Base-by-base conservation (phyloP, 2,113 vertebrate species). In the Protobothrops flavoviridis region DNA sequence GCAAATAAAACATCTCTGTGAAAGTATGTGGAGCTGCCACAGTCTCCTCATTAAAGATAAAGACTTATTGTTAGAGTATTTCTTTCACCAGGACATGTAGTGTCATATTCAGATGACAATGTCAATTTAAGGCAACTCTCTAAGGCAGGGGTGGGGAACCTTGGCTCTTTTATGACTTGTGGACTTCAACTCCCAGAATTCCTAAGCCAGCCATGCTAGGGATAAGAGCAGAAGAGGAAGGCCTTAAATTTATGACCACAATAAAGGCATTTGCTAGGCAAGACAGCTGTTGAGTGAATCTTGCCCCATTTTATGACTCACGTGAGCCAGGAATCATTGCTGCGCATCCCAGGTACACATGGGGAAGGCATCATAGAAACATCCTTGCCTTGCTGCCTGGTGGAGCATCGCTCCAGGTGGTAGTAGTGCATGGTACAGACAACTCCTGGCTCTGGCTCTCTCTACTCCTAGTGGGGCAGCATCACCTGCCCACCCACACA, bases 61-160 rank as follows among this genome's bases (percentile, higher is more conserved):
- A 15, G 89, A 91, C 93, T 9, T 94, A 92, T 95, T 94, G 85
- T 88, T 39, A 94, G 90, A 95, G 20, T 45, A 90, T 85, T 69
- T 29, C 39, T 95, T 93, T 92, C 90, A 91, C 15, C 17, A 43
- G 94, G 87, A 33, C 21, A 59, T 93, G 85, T 91, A 45, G 48
- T 85, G 90, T 95, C 96, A 94, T 90, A 21, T 91, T 91, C 91
- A 93, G 2, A 45, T 91, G 89, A 90, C 87, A 94, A 85, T 55
- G 91, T 85, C 1, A 23, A n/a, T 96, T 91, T 94, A 92, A 90
- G 93, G 85, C 43, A 55, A 88, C 2, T 94, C 81, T 52, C 15
- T 24, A 92, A 29, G 29, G 88, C 8, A 50, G 48, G 48, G 48
- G 8, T 50, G 48, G 48, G 48, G 48, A 50, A 50, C 1, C 8